phyloP scores from a whole-genome alignment of 2,888 invertebrate species.

The Nephrocerus scutellatus region DNA sequence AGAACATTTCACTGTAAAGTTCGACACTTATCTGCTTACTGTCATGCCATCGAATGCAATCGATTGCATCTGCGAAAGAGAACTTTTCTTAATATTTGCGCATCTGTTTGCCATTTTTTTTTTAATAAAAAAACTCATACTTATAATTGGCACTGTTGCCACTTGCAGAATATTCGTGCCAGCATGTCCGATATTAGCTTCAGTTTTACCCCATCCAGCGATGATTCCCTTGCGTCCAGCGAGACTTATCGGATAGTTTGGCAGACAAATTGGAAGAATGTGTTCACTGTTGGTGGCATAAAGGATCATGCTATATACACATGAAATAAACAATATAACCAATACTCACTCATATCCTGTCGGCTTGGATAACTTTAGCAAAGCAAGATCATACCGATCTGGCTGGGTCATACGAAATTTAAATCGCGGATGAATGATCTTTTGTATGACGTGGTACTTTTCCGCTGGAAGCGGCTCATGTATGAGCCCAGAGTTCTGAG shows the following conservation, averaged over 20 bases:
- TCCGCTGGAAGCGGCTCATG: slow-evolving; percentile 60
- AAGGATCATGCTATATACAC: neutral
- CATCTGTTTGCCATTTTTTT: neutral
- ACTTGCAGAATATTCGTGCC: slow-evolving; percentile 76
- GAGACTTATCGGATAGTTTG: slow-evolving; percentile 49
- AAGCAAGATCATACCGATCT: slow-evolving; percentile 72
- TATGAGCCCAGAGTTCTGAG: slow-evolving; percentile 59
- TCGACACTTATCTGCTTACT: slow-evolving; percentile 74
- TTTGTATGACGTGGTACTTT: slow-evolving; percentile 61
- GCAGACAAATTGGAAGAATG: slow-evolving; percentile 74
- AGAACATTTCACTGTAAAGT: slow-evolving; percentile 70
- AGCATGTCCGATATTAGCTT: slow-evolving; percentile 62
- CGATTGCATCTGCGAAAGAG: slow-evolving; percentile 54
- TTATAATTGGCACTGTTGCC: slow-evolving; percentile 73
- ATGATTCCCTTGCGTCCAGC: slow-evolving; percentile 58
- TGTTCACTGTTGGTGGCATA: slow-evolving; percentile 45
- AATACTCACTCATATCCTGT: slow-evolving; percentile 46
- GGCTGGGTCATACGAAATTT: slow-evolving; percentile 76
- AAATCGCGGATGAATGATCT: slow-evolving; percentile 73
- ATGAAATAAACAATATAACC: neutral
- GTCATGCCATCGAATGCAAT: slow-evolving; percentile 74
- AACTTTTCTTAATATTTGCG: neutral
- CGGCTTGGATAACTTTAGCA: slow-evolving; percentile 63
- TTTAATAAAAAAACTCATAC: slow-evolving; percentile 47
- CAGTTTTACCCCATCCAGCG: slow-evolving; percentile 81